Conservation (phyloP, 2,797 vertebrate genomes). For the Hoplostethus mediterraneus region DNA sequence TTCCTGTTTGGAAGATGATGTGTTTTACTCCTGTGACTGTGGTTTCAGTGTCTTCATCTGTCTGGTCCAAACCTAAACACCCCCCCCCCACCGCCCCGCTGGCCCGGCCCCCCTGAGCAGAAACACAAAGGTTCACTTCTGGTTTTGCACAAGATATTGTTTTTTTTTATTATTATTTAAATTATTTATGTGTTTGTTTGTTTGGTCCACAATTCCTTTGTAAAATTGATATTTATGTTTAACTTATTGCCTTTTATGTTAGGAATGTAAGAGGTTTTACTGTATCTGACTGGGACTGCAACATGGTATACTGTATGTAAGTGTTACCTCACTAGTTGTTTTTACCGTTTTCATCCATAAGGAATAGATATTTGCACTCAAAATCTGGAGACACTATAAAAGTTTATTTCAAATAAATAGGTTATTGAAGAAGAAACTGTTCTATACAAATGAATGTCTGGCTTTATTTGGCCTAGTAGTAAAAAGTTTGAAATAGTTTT, state of each 20-base stretch:
- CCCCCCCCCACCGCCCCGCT: constrained; percentile 31
- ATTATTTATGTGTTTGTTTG: constrained; percentile 78
- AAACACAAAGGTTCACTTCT: constrained; percentile 78
- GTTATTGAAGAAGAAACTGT: constrained; percentile 84
- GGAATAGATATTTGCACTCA: constrained; percentile 86
- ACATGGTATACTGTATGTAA: constrained; percentile 82
- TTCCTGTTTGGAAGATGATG: constrained; percentile 74
- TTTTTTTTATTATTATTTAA: constrained; percentile 61
- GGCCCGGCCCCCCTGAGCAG: constrained; percentile 70
- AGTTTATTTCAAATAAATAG: constrained; percentile 83
- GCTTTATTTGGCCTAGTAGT: constrained; percentile 94
- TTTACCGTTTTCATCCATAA: constrained; percentile 81
- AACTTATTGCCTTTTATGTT: constrained; percentile 91
- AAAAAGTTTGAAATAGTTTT: constrained; percentile 91
- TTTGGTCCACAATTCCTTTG: constrained; percentile 81
- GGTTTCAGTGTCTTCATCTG: constrained; percentile 77
- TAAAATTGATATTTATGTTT: constrained; percentile 84
- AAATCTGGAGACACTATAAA: constrained; percentile 84
- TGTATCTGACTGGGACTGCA: constrained; percentile 84
- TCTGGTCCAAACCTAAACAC: constrained; percentile 67
- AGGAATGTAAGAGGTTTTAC: constrained; percentile 89
- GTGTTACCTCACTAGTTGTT: constrained; percentile 81
- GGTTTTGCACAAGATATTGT: constrained; percentile 79
- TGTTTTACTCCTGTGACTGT: constrained; percentile 79
- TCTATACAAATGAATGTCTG: constrained; percentile 96